phyloP scores from a whole-genome alignment of 2,888 invertebrate species.

The Lamproptera curius region DNA sequence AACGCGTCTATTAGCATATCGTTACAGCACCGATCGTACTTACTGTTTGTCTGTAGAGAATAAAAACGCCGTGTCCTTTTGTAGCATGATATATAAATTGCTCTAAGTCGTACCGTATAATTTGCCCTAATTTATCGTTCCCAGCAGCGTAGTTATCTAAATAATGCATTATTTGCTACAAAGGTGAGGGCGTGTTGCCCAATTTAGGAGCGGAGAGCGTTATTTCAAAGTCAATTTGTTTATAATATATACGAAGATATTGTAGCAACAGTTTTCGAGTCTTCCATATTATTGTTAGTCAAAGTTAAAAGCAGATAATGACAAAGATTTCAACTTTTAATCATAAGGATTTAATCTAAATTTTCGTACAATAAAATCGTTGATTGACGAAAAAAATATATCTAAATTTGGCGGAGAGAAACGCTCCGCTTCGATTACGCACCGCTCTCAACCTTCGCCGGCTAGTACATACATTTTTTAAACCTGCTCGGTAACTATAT shows the following conservation, averaged over 20 bases:
- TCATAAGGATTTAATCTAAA: too few species aligned
- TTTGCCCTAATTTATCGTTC: not conserved
- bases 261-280: too few species aligned
- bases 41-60: not conserved
- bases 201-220: not conserved
- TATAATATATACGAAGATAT: too few species aligned
- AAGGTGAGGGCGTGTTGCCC: not conserved
- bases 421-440: constrained; percentile 20
- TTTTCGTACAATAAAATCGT: too few species aligned
- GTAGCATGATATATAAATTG: not conserved
- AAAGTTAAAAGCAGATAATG: too few species aligned
- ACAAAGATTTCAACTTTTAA: too few species aligned
- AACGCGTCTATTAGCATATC: constrained; percentile 1
- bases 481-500: constrained; percentile 60
- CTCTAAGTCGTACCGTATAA: not conserved
- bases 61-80: not conserved
- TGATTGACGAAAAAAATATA: not conserved
- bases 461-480: constrained; percentile 49
- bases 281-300: too few species aligned
- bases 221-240: too few species aligned
- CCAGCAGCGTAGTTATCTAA: constrained; percentile 1
- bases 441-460: constrained; percentile 38
- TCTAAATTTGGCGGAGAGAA: constrained; percentile 5
- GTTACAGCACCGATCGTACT: not conserved
- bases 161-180: constrained; percentile 2